phyloP scores from a whole-genome alignment of 2,113 vertebrate species.

The Buteo buteo region DNA sequence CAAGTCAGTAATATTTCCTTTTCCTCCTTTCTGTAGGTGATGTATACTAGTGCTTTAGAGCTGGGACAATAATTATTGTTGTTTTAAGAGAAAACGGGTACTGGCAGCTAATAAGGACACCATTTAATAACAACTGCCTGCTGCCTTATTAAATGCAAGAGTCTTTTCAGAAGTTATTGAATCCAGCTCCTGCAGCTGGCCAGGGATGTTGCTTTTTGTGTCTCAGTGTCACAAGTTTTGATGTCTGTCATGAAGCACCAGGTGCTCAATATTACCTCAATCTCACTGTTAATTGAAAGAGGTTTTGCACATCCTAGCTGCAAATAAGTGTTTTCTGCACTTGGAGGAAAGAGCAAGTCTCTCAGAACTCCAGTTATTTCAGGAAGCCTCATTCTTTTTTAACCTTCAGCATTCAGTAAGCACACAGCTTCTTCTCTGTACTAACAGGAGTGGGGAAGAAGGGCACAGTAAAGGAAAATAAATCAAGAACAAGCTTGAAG shows the following conservation, averaged over 20 bases:
- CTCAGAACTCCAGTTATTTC: background rate
- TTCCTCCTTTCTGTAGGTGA: constrained; percentile 42
- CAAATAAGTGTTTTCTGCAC: background rate
- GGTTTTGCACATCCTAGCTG: background rate
- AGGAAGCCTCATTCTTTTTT: background rate
- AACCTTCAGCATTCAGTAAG: background rate
- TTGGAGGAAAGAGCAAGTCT: background rate
- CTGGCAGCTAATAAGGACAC: background rate
- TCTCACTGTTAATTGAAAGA: background rate
- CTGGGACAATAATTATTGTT: background rate
- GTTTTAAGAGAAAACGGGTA: background rate
- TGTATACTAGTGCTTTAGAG: background rate
- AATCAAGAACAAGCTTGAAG: background rate
- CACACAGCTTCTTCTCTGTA: background rate
- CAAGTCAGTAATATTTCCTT: background rate
- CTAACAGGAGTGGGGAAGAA: background rate
- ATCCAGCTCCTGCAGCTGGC: background rate
- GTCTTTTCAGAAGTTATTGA: background rate
- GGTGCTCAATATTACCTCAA: background rate
- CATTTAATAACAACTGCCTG: background rate
- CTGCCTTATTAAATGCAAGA: background rate
- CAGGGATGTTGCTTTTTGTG: background rate
- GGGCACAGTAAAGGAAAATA: background rate
- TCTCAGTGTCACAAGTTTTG: background rate
- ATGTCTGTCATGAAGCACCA: background rate